Evolutionary conservation across 2,797 vertebrate genomes (phyloP).

Genomic region (Nyctalus aviator): DNA sequence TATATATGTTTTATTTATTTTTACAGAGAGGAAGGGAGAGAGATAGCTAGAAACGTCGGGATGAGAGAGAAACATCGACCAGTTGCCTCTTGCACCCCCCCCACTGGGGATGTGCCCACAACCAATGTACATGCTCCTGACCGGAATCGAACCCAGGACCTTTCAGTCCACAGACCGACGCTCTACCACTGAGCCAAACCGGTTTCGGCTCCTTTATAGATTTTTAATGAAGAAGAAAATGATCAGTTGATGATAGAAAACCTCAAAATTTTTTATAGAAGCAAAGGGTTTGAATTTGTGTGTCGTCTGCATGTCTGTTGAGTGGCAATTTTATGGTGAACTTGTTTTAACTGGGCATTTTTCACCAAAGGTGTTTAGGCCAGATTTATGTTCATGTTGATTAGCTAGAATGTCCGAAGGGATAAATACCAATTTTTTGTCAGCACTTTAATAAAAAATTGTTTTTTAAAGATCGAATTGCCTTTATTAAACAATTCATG

Average conservation of each 20-base stretch:
- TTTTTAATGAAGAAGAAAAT: constrained; percentile 46
- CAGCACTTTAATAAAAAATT: constrained; percentile 64
- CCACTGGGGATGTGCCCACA: no score
- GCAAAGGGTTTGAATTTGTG: neutral
- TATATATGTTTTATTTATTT: no score
- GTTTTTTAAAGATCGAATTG: neutral
- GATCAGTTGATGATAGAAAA: constrained; percentile 55
- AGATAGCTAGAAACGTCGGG: no score
- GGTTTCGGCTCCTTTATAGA: neutral
- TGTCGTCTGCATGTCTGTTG: constrained; percentile 83
- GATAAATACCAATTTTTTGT: constrained; percentile 75
- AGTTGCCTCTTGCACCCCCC: no score
- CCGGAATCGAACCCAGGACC: no score
- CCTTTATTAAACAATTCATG: neutral
- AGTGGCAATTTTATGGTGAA: constrained; percentile 80
- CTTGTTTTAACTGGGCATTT: constrained; percentile 77
- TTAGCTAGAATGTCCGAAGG: constrained; percentile 82
- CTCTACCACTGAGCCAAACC: no score
- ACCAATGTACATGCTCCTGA: no score
- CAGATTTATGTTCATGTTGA: constrained; percentile 86
- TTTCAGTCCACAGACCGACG: no score
- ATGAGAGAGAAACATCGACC: no score
- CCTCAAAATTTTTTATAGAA: constrained; percentile 39
- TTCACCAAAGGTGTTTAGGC: constrained; percentile 77
- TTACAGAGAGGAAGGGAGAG: no score